Percentiles rank a stretch among this genome's conserved stretches.
These are phyloP conservation scores for Orientallactaga sibirica DNA, from an alignment of 2,797 vertebrate genomes.

Conservation along the genomic window DNA sequence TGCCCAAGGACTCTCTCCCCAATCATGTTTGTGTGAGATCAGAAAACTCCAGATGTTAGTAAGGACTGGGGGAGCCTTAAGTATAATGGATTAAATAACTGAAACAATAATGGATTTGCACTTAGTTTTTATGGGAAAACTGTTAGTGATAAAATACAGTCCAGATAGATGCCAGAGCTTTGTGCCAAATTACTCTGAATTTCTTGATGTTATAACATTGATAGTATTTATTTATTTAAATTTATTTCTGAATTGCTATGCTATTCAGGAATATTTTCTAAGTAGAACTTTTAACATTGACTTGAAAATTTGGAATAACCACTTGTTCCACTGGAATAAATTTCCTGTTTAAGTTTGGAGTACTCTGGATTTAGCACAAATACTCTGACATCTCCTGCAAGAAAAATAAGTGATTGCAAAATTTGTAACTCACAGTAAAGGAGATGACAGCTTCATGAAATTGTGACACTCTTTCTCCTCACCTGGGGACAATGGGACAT, in stretches of 20 bases:
- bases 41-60: slow-evolving; percentile 56
- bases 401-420: slow-evolving; percentile 51
- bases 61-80: slow-evolving; percentile 40
- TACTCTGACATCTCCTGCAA: background rate
- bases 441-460: slow-evolving; percentile 17
- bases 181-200: slow-evolving; percentile 44
- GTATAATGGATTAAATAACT: slow-evolving; percentile 61
- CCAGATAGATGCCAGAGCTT: slow-evolving; percentile 31
- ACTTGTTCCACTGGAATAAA: background rate
- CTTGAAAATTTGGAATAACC: slow-evolving; percentile 54
- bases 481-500: background rate
- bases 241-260: background rate
- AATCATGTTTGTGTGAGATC: slow-evolving; percentile 40
- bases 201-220: slow-evolving; percentile 51
- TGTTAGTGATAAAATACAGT: slow-evolving; percentile 19
- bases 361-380: background rate
- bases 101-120: slow-evolving; percentile 43
- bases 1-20: slow-evolving; percentile 2
- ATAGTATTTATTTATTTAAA: slow-evolving; percentile 14
- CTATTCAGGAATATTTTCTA: slow-evolving; percentile 44
- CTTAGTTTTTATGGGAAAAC: slow-evolving; percentile 27
- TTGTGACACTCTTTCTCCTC: background rate
- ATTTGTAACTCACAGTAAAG: background rate
- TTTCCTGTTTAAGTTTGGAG: slow-evolving; percentile 3
- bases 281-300: slow-evolving; percentile 25